Evolutionary conservation across 2,797 vertebrate species (phyloP), one percentile per base, ranked within the genome.

Genomic region (Babyrousa celebensis): DNA sequence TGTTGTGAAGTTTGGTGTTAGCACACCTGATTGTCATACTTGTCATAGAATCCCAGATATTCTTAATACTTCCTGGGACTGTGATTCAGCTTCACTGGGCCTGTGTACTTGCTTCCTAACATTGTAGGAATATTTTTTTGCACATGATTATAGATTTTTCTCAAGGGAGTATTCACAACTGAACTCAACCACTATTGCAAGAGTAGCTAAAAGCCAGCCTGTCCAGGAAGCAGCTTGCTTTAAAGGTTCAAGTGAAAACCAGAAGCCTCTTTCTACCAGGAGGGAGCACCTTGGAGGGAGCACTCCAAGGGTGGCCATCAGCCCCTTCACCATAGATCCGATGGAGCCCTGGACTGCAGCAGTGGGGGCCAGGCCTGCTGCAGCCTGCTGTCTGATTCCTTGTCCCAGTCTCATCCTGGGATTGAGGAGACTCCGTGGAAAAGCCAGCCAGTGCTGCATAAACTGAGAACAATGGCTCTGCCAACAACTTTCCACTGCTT

Each of bases 271-370:
- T 78, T 89, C 3, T 3, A 62, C 79, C 52, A 85, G 92, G 54
- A 65, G 2, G 60, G 71, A 70, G 58, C 27, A 90, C 32, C 67
- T 87, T 65, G 18, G n/a, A n/a, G n/a, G n/a, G n/a, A n/a, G n/a
- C n/a, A n/a, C 21, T 0, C 0, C 52, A 89, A 96, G 29, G 86
- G 58, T 63, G 87, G 91, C 52, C 36, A 56, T 79, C 36, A 23
- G 80, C 21, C 92, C 75, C 84, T 91, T 96, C 60, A 63, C 83
- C 75, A 54, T 48, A 32, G 54, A 96, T 89, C 36, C 15, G 58
- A 48, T 67, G 43, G 43, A 29, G 74, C 32, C 63, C 27, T 29
- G 82, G 48, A 56, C 67, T 36, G 12, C 52, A 58, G 12, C 23
- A 18, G 4, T 9, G n/a, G 1, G 11, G 82, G 60, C 58, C 27